phyloP scores from a whole-genome alignment of 2,113 vertebrate genomes.

The Lampris incognitus region DNA sequence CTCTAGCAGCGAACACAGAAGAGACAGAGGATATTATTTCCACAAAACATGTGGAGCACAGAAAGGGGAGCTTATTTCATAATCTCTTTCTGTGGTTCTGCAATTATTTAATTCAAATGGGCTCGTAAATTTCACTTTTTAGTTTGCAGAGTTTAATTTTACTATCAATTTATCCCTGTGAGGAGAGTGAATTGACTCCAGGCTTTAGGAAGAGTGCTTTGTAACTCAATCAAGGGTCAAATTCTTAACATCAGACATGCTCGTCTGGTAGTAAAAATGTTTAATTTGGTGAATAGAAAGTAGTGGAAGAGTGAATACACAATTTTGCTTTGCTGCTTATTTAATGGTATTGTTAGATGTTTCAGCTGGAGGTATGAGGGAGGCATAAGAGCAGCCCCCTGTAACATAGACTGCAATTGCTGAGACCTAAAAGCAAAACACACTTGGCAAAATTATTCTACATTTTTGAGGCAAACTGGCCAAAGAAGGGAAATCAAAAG shows the following conservation, averaged over 20 bases:
- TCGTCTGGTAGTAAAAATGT: constrained; percentile 42
- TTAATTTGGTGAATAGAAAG: constrained; percentile 36
- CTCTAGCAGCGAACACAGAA: constrained; percentile 36
- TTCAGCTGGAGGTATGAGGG: not conserved
- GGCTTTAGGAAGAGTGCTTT: constrained; percentile 37
- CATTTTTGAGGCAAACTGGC: constrained; percentile 12
- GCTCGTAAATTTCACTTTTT: constrained; percentile 13
- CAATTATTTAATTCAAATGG: not conserved
- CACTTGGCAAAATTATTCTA: constrained; percentile 44
- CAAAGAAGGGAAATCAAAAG: constrained; percentile 6
- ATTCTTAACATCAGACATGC: constrained; percentile 43
- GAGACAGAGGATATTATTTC: constrained; percentile 35
- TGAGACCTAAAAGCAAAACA: constrained; percentile 44
- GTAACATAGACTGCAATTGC: constrained; percentile 20
- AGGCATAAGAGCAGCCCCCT: constrained; percentile 28
- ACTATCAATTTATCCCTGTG: constrained; percentile 5
- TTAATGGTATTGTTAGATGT: no score
- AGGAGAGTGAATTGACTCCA: constrained; percentile 22
- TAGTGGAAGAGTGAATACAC: not conserved
- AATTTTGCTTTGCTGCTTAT: not conserved
- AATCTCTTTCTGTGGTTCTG: constrained; percentile 4
- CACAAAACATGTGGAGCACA: constrained; percentile 20
- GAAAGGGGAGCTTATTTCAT: not conserved
- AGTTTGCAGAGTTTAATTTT: constrained; percentile 26
- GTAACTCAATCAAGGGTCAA: constrained; percentile 47